phyloP scores from a whole-genome alignment of 2,113 vertebrate genomes.

The Pangasianodon hypophthalmus region DNA sequence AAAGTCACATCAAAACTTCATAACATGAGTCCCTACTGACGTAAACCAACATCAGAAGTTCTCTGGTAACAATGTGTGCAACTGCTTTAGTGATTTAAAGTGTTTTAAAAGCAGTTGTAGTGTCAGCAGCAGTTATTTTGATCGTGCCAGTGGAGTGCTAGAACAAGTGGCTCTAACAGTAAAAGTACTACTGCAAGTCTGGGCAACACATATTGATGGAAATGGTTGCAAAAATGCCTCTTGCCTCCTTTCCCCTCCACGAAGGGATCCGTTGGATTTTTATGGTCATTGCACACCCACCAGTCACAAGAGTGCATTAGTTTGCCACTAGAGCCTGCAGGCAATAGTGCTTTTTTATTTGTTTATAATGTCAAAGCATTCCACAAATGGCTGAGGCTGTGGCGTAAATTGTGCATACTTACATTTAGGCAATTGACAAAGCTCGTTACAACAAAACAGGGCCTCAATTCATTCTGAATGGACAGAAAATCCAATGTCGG shows the following conservation, averaged over 20 bases:
- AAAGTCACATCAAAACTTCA: conserved; percentile 30
- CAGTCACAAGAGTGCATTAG: conserved; percentile 72
- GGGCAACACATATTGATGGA: conserved; percentile 37
- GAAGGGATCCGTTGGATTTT: conserved; percentile 44
- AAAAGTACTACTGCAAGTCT: conserved; percentile 5
- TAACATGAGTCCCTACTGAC: neutral
- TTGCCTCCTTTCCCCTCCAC: conserved; percentile 1
- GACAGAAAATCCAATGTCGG: conserved; percentile 45
- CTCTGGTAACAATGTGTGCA: conserved; percentile 5
- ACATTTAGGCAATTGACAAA: conserved; percentile 77
- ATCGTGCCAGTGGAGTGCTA: conserved; percentile 3
- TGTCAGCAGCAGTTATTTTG: conserved; percentile 36
- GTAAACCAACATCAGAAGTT: neutral
- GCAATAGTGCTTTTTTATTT: conserved; percentile 74
- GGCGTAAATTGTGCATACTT: conserved; percentile 73
- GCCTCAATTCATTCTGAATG: conserved; percentile 58
- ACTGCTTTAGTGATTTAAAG: conserved; percentile 15
- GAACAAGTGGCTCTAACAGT: conserved; percentile 11
- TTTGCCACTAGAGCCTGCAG: conserved; percentile 67
- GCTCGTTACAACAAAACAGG: conserved; percentile 65
- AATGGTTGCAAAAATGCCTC: conserved; percentile 33
- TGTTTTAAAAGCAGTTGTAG: conserved; percentile 29
- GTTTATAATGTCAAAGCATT: conserved; percentile 78
- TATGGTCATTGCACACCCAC: conserved; percentile 50
- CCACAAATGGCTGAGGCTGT: conserved; percentile 68